phyloP scores from a whole-genome alignment of 2,113 vertebrate species.

The Bathybates hornii region DNA sequence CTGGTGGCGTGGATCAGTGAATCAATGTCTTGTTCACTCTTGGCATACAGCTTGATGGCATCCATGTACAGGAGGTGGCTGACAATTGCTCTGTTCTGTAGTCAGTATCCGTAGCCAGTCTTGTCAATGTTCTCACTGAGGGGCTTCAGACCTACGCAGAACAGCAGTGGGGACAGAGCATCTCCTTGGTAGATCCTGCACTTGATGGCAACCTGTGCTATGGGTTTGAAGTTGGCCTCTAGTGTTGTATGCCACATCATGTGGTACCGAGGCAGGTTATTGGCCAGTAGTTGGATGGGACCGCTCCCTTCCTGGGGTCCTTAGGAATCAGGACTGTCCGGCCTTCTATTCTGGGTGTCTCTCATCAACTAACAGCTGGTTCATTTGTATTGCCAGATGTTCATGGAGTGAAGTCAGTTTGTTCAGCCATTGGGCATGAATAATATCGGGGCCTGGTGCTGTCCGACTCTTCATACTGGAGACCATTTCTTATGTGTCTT shows the following conservation, averaged over 20 bases:
- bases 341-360: background rate
- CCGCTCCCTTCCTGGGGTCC: background rate
- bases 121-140: background rate
- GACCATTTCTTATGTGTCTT: background rate
- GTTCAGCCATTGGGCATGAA: background rate
- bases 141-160: background rate
- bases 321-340: background rate
- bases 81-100: background rate
- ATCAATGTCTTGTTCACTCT: background rate
- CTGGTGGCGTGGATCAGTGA: background rate
- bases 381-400: background rate
- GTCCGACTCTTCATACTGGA: background rate
- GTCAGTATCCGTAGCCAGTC: background rate
- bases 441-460: background rate
- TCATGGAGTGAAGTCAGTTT: background rate
- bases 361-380: background rate
- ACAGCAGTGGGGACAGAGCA: background rate
- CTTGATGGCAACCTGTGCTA: background rate
- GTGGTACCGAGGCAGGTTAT: background rate
- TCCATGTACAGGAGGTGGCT: background rate
- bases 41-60: background rate
- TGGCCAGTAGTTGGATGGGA: background rate
- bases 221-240: background rate
- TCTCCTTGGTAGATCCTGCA: background rate
- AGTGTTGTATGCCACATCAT: background rate